Evolutionary conservation across 2,113 vertebrate genomes (phyloP), one percentile per base, ranked within the genome.

Genomic region (Proteles cristata): DNA sequence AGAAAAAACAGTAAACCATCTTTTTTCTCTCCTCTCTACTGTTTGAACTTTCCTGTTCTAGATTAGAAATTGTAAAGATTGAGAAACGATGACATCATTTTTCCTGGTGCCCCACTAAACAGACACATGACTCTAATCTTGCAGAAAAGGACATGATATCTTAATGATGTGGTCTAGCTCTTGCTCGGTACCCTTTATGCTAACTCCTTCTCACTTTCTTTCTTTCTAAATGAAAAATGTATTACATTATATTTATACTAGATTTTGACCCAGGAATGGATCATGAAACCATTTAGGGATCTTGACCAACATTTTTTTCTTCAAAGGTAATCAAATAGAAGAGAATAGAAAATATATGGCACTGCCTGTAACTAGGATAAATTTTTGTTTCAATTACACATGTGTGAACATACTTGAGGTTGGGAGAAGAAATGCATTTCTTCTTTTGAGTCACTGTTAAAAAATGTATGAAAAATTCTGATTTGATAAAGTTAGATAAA

Each of bases 1-100:
- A 74, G 87, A 95, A 53, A 96, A 92, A 92, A 43, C 68, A 80
- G 79, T 92, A 89, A 96, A 84, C 31, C 35, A 66, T 50, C 45
- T 39, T 61, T 90, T 74, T 43, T 23, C 43, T 74, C 39, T 0
- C 21, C 58, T 63, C 21, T 93, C 28, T 65, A 39, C n/a, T 89
- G 86, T 97, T 93, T 93, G 92, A 86, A 97, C 66, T 88, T 91
- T 90, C 61, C 50, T 91, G 85, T 82, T 77, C 53, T 73, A 86
- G 79, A 92, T 93, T 90, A 93, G 84, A 97, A 93, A 74, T 39
- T 68, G 7, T 89, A 87, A 89, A 96, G 95, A 68, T 45, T 87
- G 83, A 48, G 39, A 88, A 91, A 93, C 66, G 16, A 61, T 74
- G 55, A 25, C 26, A 66, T 89, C 79, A 83, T 95, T 83, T 73